phyloP scores from a whole-genome alignment of 2,797 vertebrate genomes.

The Macrochelys suwanniensis region DNA sequence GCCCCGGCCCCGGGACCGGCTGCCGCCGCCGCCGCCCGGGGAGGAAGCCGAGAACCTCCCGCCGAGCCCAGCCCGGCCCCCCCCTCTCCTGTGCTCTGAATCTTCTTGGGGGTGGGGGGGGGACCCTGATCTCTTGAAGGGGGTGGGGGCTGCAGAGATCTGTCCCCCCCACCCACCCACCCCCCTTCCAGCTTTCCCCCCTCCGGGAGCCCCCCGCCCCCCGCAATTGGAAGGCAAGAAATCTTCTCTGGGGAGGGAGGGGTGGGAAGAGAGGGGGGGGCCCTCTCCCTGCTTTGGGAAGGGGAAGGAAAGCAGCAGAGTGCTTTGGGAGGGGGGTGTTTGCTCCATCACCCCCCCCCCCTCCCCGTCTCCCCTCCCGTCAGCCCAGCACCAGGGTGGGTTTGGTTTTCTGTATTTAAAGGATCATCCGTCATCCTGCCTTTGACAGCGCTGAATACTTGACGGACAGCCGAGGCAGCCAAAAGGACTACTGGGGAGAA shows the following conservation, averaged over 20 bases:
- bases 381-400: neutral
- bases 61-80: too few relatives aligned
- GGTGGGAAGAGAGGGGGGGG: neutral
- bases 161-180: too few relatives aligned
- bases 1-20: neutral
- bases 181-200: neutral
- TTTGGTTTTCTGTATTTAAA: neutral
- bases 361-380: neutral
- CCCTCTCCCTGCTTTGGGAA: too few relatives aligned
- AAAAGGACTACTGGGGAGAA: conserved; percentile 38
- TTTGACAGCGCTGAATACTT: conserved; percentile 81
- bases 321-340: neutral
- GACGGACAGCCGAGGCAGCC: conserved; percentile 82
- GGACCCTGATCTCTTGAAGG: too few relatives aligned
- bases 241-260: neutral
- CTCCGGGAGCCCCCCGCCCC: neutral
- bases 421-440: conserved; percentile 70
- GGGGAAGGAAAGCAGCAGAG: too few relatives aligned
- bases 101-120: too few relatives aligned
- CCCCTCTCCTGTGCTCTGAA: too few relatives aligned
- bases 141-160: too few relatives aligned
- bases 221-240: too few relatives aligned
- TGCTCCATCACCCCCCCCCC: neutral
- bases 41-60: too few relatives aligned
- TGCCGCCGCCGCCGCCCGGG: too few relatives aligned